phyloP scores from a whole-genome alignment of 2,797 vertebrate species.

The Malurus leucopterus region DNA sequence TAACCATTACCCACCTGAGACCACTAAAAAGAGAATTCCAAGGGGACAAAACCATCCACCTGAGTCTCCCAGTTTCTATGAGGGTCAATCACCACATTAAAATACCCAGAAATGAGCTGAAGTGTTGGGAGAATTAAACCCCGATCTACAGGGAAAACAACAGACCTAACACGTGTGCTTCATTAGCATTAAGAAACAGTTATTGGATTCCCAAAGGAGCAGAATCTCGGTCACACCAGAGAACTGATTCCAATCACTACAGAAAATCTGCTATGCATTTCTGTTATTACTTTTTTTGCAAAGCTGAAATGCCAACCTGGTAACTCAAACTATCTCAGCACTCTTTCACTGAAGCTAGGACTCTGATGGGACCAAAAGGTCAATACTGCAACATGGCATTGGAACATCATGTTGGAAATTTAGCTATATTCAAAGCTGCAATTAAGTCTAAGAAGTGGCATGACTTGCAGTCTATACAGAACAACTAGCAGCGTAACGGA shows the following conservation, averaged over 20 bases:
- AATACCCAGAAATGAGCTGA: conserved; percentile 4
- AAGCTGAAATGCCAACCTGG: background rate
- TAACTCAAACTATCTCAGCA: background rate
- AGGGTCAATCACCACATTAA: background rate
- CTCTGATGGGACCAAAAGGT: background rate
- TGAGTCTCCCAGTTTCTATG: background rate
- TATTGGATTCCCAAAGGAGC: background rate
- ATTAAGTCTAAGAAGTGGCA: background rate
- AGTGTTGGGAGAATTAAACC: conserved; percentile 1
- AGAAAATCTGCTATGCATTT: background rate
- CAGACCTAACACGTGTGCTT: background rate
- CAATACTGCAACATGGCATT: background rate
- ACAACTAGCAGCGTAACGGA: background rate
- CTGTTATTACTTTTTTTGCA: background rate
- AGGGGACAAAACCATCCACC: background rate
- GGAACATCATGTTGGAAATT: background rate
- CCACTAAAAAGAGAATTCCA: background rate
- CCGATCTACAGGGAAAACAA: background rate
- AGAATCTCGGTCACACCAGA: background rate
- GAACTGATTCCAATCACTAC: background rate
- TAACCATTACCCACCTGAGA: background rate
- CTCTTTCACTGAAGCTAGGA: background rate
- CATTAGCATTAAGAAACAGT: background rate
- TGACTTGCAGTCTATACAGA: background rate
- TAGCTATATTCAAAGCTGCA: background rate